Evolutionary conservation across 2,797 vertebrate species (phyloP), one percentile per base, ranked within the genome.

Genomic region (Bovichtus diacanthus): DNA sequence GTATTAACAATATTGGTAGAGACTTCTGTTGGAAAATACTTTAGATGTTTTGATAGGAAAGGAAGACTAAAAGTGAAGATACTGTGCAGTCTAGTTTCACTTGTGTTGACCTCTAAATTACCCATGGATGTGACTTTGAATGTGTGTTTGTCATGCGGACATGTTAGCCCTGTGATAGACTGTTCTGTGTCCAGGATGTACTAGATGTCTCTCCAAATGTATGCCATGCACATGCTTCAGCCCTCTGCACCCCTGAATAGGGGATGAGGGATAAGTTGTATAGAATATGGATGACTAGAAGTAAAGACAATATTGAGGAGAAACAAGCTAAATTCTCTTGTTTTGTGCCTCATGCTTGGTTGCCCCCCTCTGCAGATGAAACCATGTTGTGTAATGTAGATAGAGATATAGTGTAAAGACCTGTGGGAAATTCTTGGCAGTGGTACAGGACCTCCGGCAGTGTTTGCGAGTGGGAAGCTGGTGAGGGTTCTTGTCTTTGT

Each of bases 391-490:
- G 21, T 38, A 27, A 15, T 46, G 23, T 29, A 23, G 46, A 25
- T 7, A 19, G 61, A 21, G 54, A 67, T 8, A 10, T 54, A 16
- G 65, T 31, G 34, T 15, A 60, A 19, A 66, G 38, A 51, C 53
- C 23, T 58, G 4, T 39, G 43, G 59, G 71, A n/a, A 27, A 2
- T 76, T 62, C 43, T 79, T 82, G 49, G 72, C 76, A 76, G 43
- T 43, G 10, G 29, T 51, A n/a, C 44, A 15, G 41, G 19, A 29
- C 47, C 53, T 41, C 39, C 9, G 15, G 58, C 56, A 67, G 25
- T 29, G 39, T 64, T 58, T 53, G 60, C 2, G 19, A 74, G 60
- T 34, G 47, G 64, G 18, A 67, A 61, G 55, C 63, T 56, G 55
- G 41, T 74, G 47, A 64, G 44, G 38, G 55, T 23, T 80, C 11